Evolutionary conservation across 1,140 invertebrate genomes (phyloP).

Genomic region (Cylas formicarius): DNA sequence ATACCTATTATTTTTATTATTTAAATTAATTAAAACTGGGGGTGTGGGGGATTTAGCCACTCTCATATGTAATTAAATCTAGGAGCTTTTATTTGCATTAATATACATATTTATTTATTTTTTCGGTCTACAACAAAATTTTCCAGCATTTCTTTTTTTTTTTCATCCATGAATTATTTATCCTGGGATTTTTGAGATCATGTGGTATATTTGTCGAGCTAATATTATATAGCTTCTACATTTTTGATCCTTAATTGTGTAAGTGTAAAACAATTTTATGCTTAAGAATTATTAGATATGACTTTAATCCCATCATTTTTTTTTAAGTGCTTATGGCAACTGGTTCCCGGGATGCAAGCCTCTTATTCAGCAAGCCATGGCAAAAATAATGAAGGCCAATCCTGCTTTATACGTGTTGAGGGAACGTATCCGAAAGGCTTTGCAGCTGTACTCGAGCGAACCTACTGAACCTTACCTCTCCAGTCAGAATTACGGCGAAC

Average conservation of each 20-base stretch:
- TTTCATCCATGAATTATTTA: not conserved
- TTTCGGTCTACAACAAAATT: no score
- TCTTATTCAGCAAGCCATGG: slow-evolving; percentile 99
- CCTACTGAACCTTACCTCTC: slow-evolving; percentile 98
- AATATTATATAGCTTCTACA: no score
- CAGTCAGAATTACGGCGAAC: slow-evolving; percentile 98
- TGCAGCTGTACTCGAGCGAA: slow-evolving; percentile 97
- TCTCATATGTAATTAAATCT: no score
- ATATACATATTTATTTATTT: no score
- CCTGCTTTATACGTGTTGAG: slow-evolving; percentile 96
- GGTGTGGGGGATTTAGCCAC: no score
- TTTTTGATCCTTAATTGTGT: no score
- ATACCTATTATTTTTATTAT: no score
- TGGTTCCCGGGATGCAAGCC: slow-evolving; percentile 99
- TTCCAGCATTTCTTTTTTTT: slow-evolving; percentile 15
- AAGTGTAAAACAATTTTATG: no score
- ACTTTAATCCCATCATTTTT: slow-evolving; percentile 7
- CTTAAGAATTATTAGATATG: no score
- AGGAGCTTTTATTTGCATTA: no score
- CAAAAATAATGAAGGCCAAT: slow-evolving; percentile 99
- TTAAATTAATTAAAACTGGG: no score
- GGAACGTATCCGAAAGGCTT: slow-evolving; percentile 94
- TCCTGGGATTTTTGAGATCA: not conserved
- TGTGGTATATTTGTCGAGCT: no score
- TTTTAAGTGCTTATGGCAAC: slow-evolving; percentile 90